Evolutionary conservation across 2,797 vertebrate species (phyloP).

Genomic region (Phylloscopus collybita): DNA sequence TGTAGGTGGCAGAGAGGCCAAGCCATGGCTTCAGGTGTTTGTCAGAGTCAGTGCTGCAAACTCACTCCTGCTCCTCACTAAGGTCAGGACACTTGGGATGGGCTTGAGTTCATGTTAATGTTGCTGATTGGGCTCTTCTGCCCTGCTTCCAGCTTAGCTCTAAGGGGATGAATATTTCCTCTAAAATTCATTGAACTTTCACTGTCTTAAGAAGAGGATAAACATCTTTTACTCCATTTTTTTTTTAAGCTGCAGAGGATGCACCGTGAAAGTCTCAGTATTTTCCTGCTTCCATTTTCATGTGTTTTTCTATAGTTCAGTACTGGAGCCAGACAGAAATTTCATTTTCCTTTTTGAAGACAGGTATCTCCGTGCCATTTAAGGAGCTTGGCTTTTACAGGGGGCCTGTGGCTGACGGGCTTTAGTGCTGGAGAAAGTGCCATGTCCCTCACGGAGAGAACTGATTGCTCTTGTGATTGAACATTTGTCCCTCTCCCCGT

Average conservation of each 20-base stretch:
- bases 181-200: neutral
- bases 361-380: neutral
- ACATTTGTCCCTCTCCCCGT: neutral
- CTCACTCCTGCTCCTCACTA: neutral
- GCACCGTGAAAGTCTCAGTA: neutral
- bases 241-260: neutral
- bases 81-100: neutral
- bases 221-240: neutral
- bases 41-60: too few relatives aligned
- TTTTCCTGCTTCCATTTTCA: neutral
- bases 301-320: neutral
- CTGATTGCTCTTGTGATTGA: neutral
- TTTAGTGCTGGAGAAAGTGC: neutral
- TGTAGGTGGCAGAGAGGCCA: neutral
- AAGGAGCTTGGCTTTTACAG: neutral
- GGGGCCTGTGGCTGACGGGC: neutral
- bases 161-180: neutral
- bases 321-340: neutral
- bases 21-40: fast-evolving
- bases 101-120: fast-evolving
- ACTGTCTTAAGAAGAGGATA: neutral
- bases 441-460: neutral
- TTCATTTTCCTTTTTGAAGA: neutral
- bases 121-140: neutral
- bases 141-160: neutral